These are phyloP conservation scores for Oasisia sp. DNA, from an alignment of 2,888 invertebrate genomes.

Conservation along the genomic window DNA sequence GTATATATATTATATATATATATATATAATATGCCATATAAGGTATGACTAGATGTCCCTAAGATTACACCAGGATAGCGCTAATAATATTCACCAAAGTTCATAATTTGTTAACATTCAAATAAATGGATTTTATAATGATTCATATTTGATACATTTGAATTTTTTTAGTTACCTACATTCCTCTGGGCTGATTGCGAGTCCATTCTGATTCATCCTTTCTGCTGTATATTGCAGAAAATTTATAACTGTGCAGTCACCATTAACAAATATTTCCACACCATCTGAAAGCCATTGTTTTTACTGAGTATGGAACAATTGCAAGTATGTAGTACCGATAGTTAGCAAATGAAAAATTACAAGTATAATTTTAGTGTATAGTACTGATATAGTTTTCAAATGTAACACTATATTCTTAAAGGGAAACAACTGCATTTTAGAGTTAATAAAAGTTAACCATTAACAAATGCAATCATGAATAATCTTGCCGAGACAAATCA, in stretches of 20 bases:
- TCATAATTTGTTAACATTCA: too few relatives aligned
- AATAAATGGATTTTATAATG: too few relatives aligned
- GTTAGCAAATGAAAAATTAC: background rate
- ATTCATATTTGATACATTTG: too few relatives aligned
- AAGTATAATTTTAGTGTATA: too few relatives aligned
- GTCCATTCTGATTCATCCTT: slow-evolving; percentile 23
- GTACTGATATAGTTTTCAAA: too few relatives aligned
- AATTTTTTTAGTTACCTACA: background rate
- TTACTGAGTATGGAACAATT: too few relatives aligned
- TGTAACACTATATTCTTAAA: too few relatives aligned
- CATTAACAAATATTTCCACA: slow-evolving; percentile 22
- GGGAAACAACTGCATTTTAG: too few relatives aligned
- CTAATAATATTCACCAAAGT: background rate
- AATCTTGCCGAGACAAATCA: too few relatives aligned
- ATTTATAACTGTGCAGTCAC: slow-evolving; percentile 24
- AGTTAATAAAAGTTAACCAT: too few relatives aligned
- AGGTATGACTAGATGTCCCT: background rate
- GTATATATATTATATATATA: too few relatives aligned
- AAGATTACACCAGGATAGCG: background rate
- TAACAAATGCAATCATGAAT: too few relatives aligned
- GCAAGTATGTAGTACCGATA: background rate
- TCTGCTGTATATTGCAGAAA: slow-evolving; percentile 18
- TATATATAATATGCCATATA: background rate
- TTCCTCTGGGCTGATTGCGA: background rate
- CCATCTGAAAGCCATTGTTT: slow-evolving; percentile 21